phyloP scores from a whole-genome alignment of 2,113 vertebrate species.

The Cyanoderma ruficeps region DNA sequence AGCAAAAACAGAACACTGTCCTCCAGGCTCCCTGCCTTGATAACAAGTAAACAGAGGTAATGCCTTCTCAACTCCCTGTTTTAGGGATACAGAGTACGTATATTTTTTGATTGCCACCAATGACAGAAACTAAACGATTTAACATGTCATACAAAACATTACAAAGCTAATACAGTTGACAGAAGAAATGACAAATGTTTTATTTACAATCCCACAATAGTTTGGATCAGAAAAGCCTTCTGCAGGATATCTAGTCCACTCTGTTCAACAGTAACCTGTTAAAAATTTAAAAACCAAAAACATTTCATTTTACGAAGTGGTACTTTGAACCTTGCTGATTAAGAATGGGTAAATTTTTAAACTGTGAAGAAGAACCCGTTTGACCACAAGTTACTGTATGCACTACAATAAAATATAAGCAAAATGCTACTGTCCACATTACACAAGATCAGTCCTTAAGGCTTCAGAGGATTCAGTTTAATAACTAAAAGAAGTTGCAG shows the following conservation, averaged over 20 bases:
- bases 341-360: background rate
- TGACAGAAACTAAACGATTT: background rate
- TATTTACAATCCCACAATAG: background rate
- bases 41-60: background rate
- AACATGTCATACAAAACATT: background rate
- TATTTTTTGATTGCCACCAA: background rate
- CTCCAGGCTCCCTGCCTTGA: background rate
- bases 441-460: background rate
- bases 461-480: background rate
- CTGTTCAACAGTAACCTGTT: background rate
- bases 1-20: background rate
- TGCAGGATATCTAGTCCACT: background rate
- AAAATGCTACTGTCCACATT: background rate
- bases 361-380: background rate
- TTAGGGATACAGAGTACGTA: background rate
- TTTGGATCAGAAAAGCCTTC: background rate
- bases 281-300: background rate
- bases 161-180: background rate
- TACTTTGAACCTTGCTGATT: background rate
- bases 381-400: background rate
- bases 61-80: background rate
- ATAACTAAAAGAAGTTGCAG: background rate
- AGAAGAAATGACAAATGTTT: background rate
- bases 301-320: background rate
- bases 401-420: background rate